Conservation (phyloP, 2,113 vertebrate genomes). For the Centropristis striata region DNA sequence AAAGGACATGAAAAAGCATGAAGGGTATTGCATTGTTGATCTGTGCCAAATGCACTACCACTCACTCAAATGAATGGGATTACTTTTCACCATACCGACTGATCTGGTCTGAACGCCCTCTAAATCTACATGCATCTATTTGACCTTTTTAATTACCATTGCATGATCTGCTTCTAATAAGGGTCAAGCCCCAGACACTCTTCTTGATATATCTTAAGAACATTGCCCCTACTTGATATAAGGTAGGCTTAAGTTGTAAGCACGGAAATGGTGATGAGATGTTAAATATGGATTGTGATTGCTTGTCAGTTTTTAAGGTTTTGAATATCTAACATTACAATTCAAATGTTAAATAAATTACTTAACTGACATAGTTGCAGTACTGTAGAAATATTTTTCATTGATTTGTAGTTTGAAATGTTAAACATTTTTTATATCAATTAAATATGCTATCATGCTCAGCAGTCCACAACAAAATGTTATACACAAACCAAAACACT, state of each 20-base stretch:
- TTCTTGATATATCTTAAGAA: conserved; percentile 28
- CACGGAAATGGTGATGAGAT: conserved; percentile 4
- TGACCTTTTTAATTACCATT: conserved; percentile 50
- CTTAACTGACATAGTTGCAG: not conserved
- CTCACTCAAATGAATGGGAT: too few relatives aligned
- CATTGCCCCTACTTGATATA: not conserved
- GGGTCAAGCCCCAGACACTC: conserved; percentile 37
- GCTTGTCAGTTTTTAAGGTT: not conserved
- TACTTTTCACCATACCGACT: too few relatives aligned
- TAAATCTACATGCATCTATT: conserved; percentile 39
- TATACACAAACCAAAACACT: not conserved
- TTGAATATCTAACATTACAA: not conserved
- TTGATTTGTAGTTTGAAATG: not conserved
- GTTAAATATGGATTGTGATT: conserved; percentile 15
- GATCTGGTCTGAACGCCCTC: too few relatives aligned
- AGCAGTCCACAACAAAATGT: not conserved
- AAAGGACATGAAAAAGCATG: too few relatives aligned
- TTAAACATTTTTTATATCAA: too few relatives aligned
- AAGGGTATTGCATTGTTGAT: too few relatives aligned
- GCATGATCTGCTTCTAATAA: conserved; percentile 36
- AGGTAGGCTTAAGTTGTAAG: conserved; percentile 11
- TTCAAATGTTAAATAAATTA: not conserved
- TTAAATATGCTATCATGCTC: too few relatives aligned
- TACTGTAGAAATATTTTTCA: not conserved
- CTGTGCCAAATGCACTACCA: too few relatives aligned